phyloP scores from a whole-genome alignment of 2,797 vertebrate species.

The Gambelia wislizenii region DNA sequence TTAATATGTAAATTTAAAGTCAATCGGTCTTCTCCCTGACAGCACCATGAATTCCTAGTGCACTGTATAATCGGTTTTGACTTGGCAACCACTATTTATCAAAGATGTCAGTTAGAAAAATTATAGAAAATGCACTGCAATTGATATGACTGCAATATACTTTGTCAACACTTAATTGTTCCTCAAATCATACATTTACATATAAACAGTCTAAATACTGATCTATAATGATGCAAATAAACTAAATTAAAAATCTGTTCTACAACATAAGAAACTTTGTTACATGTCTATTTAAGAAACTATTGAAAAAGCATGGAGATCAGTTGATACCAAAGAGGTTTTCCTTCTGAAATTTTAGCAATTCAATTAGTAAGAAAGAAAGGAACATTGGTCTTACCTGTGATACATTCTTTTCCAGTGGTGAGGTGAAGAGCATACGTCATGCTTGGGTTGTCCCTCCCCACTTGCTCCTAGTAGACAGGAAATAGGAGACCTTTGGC shows the following conservation, averaged over 20 bases:
- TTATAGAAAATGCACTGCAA: conserved; percentile 85
- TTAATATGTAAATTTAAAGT: conserved; percentile 99
- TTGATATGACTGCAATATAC: conserved; percentile 87
- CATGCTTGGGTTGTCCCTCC: too few species aligned
- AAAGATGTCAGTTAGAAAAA: conserved; percentile 91
- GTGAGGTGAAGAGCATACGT: too few species aligned
- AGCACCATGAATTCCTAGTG: conserved; percentile 92
- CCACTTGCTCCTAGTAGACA: too few species aligned
- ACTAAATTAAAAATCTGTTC: conserved; percentile 84
- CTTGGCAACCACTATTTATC: conserved; percentile 93
- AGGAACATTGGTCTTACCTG: too few species aligned
- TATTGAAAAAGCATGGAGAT: conserved; percentile 70
- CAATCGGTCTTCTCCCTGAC: conserved; percentile 96
- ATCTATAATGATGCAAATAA: conserved; percentile 87
- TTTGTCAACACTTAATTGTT: conserved; percentile 90
- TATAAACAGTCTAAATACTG: conserved; percentile 85
- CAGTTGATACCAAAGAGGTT: conserved; percentile 57
- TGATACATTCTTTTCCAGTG: too few species aligned
- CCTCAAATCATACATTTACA: conserved; percentile 88
- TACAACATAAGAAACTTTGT: conserved; percentile 72
- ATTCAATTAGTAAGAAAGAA: conserved; percentile 74
- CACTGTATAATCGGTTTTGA: conserved; percentile 97
- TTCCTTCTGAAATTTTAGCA: conserved; percentile 50
- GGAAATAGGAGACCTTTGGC: too few species aligned
- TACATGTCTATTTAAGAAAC: conserved; percentile 78